Evolutionary conservation across 2,113 vertebrate genomes (phyloP), one percentile per base, ranked within the genome.

Genomic region (Zosterops japonicus): DNA sequence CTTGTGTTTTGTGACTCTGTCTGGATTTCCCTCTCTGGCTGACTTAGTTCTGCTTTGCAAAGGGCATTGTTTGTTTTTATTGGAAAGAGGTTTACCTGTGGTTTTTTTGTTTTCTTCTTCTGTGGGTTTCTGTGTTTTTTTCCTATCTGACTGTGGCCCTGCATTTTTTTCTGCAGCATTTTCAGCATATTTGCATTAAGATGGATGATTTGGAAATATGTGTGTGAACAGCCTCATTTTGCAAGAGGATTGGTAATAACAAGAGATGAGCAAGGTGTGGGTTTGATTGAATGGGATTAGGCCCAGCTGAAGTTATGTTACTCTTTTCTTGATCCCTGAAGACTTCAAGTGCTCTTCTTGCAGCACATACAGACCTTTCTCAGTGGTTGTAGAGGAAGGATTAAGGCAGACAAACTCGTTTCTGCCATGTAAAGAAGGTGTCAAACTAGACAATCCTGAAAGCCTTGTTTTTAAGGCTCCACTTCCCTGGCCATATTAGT

Each of bases 391-490:
- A 50, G 27, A 81, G 80, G 56, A 92, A 64, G 44, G 41, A 81
- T 60, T 83, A 68, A 92, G 77, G 91, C 56, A 75, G 91, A 89
- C 85, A 93, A 56, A 94, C 92, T 63, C 0, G 74, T 95, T 97
- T 84, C 76, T 92, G 65, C 88, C 24, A 6, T 61, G 41, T 87
- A 57, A 87, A 87, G 68, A 35, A 82, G 71, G 22, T 84, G 90
- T 71, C 79, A 53, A 27, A 96, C 96, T 46, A 93, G 95, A 89
- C 88, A 72, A 63, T 94, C 92, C 80, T 96, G 94, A 95, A 96
- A 90, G 50, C 86, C 94, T 92, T 95, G 93, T 93, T 94, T 90
- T 90, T 57, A 81, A 89, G 83, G 49, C 70, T 68, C 22, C 5
- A 14, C 60, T 90, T 95, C 68, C 71, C 52, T 89, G 79, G 35